Evolutionary conservation across 64 coral and sea anemone genomes (phyloP).

Genomic region (Montipora sp.): DNA sequence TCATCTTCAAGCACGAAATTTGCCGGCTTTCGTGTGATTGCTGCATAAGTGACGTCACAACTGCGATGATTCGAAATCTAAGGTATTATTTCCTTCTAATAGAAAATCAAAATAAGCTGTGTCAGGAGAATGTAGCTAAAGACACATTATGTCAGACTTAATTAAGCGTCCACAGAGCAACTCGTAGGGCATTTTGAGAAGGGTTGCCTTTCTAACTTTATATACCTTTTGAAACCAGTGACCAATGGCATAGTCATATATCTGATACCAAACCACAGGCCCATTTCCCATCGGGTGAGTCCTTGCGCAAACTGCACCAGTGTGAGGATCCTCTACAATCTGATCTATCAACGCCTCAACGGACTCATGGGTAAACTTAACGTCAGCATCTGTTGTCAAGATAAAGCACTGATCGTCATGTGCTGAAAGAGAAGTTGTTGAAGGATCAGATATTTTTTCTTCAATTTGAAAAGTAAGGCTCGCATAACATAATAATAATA

Average conservation of each 20-base stretch:
- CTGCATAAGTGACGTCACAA: too few species aligned
- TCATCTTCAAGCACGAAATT: too few species aligned
- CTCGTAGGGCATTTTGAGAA: not conserved
- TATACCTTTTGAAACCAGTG: constrained; percentile 96
- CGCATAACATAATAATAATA: not conserved
- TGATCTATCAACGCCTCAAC: constrained; percentile 89
- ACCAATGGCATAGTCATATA: constrained; percentile 95
- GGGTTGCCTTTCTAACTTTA: not conserved
- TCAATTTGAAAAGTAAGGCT: not conserved
- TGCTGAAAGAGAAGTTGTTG: constrained; percentile 1
- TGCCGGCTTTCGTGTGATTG: too few species aligned
- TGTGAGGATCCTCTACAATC: constrained; percentile 68
- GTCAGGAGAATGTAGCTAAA: too few species aligned
- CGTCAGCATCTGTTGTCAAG: constrained; percentile 89
- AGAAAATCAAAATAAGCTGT: too few species aligned
- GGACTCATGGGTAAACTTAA: constrained; percentile 88
- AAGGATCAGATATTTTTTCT: not conserved
- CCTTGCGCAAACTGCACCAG: constrained; percentile 78
- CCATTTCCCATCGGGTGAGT: constrained; percentile 85
- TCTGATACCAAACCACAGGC: constrained; percentile 94
- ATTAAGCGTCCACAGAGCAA: too few species aligned
- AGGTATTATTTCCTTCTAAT: too few species aligned
- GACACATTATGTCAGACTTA: too few species aligned
- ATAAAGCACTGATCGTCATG: constrained; percentile 75
- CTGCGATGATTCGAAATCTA: too few species aligned